phyloP scores from a whole-genome alignment of 2,797 vertebrate genomes.

The Pygocentrus nattereri region DNA sequence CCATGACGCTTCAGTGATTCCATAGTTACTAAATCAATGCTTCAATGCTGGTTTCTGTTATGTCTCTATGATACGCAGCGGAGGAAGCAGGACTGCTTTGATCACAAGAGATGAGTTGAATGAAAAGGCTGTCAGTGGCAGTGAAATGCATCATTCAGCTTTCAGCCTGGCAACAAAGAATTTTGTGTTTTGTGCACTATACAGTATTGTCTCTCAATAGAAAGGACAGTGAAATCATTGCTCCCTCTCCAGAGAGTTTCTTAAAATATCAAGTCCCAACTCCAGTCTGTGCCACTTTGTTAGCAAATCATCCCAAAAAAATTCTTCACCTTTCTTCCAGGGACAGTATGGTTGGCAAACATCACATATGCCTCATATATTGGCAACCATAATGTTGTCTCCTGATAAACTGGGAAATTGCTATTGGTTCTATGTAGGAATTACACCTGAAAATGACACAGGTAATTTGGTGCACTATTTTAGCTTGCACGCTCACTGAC shows the following conservation, averaged over 20 bases:
- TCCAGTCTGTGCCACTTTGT: neutral
- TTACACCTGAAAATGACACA: no score
- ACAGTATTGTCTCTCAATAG: neutral
- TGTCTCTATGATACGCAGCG: conserved; percentile 18
- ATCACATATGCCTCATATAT: no score
- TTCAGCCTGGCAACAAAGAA: conserved; percentile 29
- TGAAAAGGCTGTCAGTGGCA: conserved; percentile 19
- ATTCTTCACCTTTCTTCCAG: neutral
- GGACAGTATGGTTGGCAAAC: neutral
- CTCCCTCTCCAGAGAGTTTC: neutral
- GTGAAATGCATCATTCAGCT: conserved; percentile 20
- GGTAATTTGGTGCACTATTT: no score
- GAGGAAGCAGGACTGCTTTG: neutral
- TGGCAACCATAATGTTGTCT: no score
- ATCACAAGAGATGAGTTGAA: neutral
- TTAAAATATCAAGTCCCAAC: neutral
- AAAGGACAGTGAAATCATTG: conserved; percentile 7
- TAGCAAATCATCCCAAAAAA: neutral
- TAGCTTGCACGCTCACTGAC: no score
- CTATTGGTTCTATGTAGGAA: no score
- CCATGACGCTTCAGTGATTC: neutral
- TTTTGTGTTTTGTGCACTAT: conserved; percentile 15
- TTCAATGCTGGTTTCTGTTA: conserved; percentile 33
- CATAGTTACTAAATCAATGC: neutral
- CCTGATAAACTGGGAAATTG: no score